A percentile compares a stretch with the other conserved stretches of the same genome.
Conservation (phyloP, 2,113 vertebrate species). For the Dasyprocta punctata region DNA sequence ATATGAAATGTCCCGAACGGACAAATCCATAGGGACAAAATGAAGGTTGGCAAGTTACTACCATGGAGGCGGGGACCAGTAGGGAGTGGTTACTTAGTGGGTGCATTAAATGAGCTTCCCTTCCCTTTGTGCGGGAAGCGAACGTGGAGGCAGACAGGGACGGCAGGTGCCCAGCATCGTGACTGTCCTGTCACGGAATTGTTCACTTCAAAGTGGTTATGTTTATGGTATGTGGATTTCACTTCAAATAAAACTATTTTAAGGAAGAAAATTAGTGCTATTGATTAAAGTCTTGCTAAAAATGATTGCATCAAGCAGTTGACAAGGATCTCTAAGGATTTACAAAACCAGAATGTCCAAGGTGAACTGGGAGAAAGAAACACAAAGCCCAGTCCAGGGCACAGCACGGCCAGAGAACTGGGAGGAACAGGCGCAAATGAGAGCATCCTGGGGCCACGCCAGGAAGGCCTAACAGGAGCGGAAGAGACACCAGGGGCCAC, state of each 20-base stretch:
- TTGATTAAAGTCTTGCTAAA: background rate
- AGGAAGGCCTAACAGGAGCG: no score
- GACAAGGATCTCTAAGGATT: background rate
- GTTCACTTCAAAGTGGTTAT: background rate
- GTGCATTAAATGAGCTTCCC: no score
- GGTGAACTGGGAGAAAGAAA: background rate
- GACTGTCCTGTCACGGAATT: background rate
- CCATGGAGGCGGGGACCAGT: background rate
- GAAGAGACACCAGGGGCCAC: background rate
- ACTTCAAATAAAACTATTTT: background rate
- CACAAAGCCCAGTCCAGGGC: rapidly evolving
- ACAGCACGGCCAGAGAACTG: rapidly evolving
- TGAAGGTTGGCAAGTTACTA: background rate
- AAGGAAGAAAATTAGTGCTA: background rate
- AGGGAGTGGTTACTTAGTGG: background rate
- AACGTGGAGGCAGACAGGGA: background rate
- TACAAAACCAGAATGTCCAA: background rate
- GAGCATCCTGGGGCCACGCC: background rate
- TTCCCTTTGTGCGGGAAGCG: background rate
- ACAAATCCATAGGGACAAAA: background rate
- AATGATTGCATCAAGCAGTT: background rate
- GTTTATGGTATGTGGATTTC: background rate
- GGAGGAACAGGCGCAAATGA: background rate
- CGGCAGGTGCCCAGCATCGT: rapidly evolving
- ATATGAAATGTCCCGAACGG: no score